Conservation (phyloP, 1,140 invertebrate species). For the Campoletis sonorensis region DNA sequence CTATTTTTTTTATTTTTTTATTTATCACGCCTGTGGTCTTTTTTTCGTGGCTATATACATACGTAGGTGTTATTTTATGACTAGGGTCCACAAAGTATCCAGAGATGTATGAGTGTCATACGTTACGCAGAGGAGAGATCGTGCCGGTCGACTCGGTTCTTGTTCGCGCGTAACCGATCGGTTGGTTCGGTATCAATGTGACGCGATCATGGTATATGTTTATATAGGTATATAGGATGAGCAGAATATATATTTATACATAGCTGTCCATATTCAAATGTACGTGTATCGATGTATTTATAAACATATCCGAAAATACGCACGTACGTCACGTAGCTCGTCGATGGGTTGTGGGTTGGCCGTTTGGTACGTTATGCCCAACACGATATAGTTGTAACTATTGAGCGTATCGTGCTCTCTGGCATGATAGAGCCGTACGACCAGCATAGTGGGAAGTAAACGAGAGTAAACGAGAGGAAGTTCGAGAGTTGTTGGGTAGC, state of each 20-base stretch:
- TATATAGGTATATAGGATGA: too few species aligned
- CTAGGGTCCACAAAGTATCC: too few species aligned
- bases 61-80: neutral
- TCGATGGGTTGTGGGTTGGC: conserved; percentile 1
- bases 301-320: conserved; percentile 18
- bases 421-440: conserved; percentile 28
- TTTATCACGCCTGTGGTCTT: too few species aligned
- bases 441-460: conserved; percentile 8
- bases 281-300: neutral
- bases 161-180: conserved; percentile 37
- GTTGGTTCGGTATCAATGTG: neutral
- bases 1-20: too few species aligned
- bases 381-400: conserved; percentile 35
- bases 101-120: neutral
- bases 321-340: conserved; percentile 36
- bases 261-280: neutral
- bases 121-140: conserved; percentile 18
- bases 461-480: conserved; percentile 34
- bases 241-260: neutral
- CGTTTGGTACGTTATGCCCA: conserved; percentile 27
- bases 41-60: too few species aligned
- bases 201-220: neutral
- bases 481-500: neutral
- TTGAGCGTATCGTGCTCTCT: conserved; percentile 38
- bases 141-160: conserved; percentile 36